A percentile compares a stretch with the other conserved stretches of the same genome.
phyloP scores from a whole-genome alignment of 2,113 vertebrate species.

The Cichladusa arquata region DNA sequence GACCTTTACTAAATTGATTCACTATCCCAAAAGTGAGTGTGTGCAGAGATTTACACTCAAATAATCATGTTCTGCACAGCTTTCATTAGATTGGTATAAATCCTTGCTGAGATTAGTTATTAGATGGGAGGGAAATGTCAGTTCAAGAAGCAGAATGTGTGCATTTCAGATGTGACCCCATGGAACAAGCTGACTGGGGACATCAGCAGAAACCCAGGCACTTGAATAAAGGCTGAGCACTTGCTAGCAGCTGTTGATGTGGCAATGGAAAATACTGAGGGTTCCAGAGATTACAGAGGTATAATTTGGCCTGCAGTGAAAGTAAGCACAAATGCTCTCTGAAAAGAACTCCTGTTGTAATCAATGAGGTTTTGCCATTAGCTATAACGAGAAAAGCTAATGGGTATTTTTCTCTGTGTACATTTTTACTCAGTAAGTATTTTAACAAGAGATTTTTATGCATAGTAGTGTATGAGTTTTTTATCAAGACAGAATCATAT shows the following conservation, averaged over 20 bases:
- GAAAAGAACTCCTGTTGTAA: neutral
- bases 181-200: neutral
- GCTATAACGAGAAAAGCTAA: neutral
- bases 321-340: conserved; percentile 14
- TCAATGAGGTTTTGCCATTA: neutral
- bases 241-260: conserved; percentile 59
- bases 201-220: neutral
- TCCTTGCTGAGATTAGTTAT: neutral
- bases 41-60: neutral
- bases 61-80: neutral
- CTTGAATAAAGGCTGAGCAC: neutral
- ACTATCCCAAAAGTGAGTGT: neutral
- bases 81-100: neutral
- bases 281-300: conserved; percentile 56
- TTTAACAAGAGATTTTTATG: neutral
- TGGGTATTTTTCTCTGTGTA: neutral
- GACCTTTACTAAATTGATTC: neutral
- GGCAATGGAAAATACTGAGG: conserved; percentile 63
- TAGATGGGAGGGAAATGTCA: neutral
- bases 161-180: neutral
- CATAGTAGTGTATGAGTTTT: neutral
- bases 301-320: conserved; percentile 35
- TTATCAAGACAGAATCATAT: neutral
- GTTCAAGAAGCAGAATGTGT: neutral
- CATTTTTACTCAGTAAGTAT: neutral